Evolutionary conservation across 2,113 vertebrate species (phyloP), one percentile per base, ranked within the genome.

Genomic region (Hyaena hyaena): DNA sequence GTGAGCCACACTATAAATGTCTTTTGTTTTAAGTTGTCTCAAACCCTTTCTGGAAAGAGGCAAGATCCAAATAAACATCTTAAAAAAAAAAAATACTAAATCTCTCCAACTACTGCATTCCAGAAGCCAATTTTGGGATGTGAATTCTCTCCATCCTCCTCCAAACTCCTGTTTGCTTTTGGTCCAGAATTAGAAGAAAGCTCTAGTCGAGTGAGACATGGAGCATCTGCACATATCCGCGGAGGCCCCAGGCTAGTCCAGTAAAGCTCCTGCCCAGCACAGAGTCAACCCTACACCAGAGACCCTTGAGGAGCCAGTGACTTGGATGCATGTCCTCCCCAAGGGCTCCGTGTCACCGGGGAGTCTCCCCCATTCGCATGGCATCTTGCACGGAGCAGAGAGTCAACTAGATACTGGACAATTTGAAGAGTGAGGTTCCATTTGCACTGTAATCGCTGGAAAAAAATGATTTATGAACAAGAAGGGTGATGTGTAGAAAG

Each of bases 121-220:
- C 24, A 76, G 76, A 87, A 90, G 69, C 81, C 91, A 93, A 43
- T 10, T 82, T n/a, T 35, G 81, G 53, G 80, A 88, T 79, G 55
- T 89, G 28, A 93, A 63, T 43, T 82, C 53, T 95, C 35, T 74
- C 53, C 71, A 92, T 53, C 82, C 43, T 77, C n/a, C 63, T 97
- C 73, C 85, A 80, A 74, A 88, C n/a, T 84, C 50, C 65, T 91
- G 45, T 48, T 81, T 43, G 53, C 23, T 76, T 84, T 80, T 43
- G 48, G 82, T n/a, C 66, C 48, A 61, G 45, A 95, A 93, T 89
- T 76, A 95, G 86, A 82, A 93, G 83, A 74, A 33, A 35, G 24
- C 28, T 88, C 77, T 28, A 58, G 77, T 69, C 55, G 86, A 74
- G 85, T 66, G 80, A 73, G 39, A 73, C 48, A 5, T 23, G 31